These are phyloP conservation scores for Merluccius polli DNA, from an alignment of 2,797 vertebrate genomes.

Conservation along the genomic window DNA sequence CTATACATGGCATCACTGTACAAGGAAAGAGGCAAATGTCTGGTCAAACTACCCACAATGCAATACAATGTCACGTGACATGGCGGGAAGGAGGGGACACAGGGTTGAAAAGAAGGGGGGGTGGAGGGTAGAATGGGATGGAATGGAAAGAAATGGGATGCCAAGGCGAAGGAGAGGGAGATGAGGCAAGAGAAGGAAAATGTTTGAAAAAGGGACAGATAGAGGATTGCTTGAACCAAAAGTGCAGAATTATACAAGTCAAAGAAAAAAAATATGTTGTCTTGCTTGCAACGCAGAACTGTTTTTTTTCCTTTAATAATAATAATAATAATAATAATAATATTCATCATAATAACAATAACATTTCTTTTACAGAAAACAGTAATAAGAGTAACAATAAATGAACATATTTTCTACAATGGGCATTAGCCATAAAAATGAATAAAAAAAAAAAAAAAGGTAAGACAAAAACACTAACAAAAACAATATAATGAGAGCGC, in stretches of 20 bases:
- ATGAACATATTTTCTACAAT: constrained; percentile 76
- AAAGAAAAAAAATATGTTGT: constrained; percentile 67
- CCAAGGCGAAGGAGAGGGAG: constrained; percentile 30
- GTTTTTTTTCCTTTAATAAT: constrained; percentile 72
- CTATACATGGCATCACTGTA: constrained; percentile 77
- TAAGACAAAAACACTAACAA: constrained; percentile 18
- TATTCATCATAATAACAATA: constrained; percentile 68
- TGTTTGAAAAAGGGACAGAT: constrained; percentile 17
- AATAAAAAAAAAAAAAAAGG: constrained; percentile 46
- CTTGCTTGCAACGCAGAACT: constrained; percentile 82
- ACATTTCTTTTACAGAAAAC: constrained; percentile 78
- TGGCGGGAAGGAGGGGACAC: constrained; percentile 13
- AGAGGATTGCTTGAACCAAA: constrained; percentile 73
- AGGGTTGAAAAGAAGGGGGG: constrained; percentile 26
- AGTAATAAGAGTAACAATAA: constrained; percentile 82
- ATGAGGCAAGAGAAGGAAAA: background rate
- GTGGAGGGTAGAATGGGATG: constrained; percentile 16
- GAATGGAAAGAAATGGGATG: constrained; percentile 21
- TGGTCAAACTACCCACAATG: constrained; percentile 71
- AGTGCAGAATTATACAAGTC: constrained; percentile 84
- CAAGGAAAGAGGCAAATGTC: constrained; percentile 70
- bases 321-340: constrained; percentile 65
- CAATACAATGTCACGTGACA: constrained; percentile 65
- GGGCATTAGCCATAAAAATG: constrained; percentile 75
- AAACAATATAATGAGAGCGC: constrained; percentile 50